Evolutionary conservation across 1,140 invertebrate genomes (phyloP), one percentile per base, ranked within the genome.

Genomic region (Drosophila dunni): DNA sequence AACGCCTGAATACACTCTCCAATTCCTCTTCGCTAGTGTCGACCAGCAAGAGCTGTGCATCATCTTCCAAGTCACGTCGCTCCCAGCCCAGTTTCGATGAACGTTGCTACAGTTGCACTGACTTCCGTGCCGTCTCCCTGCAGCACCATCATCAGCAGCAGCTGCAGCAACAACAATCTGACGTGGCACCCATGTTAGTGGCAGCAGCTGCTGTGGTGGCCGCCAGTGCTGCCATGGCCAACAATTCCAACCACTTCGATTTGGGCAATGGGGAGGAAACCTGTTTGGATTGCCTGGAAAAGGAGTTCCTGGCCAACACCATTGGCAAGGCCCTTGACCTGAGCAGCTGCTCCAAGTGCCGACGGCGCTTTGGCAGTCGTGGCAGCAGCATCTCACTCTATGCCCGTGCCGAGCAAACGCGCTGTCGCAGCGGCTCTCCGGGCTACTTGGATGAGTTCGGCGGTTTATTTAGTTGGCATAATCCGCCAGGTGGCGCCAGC

Each of bases 231-330:
- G 74, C 81, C 46, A 58, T 83, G 63, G 65, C 54, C 44, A 63
- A 61, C 40, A 71, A 75, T 29, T 88, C 85, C 15, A 71, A 73
- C 3, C 83, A 88, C 29, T 83, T 88, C 40, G 84, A 89, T 50
- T 68, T 73, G 66, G 10, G 64, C 44, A 75, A 33, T 20, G 79
- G 70, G 7, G 91, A 92, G 46, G 91, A 92, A 7, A 90, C 79
- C n/a, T 92, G 91, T 38, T 57, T 92, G 40, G 91, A 92, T 44
- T 92, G 91, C 40, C 79, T 92, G 56, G 91, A 92, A 53, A 92
- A 92, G 38, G 91, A 92, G 61, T 92, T 92, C 56, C 42, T 92
- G 36, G 88, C 89, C 15, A 92, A 90, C 38, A 92, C 89, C 9
- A 92, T 92, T 38, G 91, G 91, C 20, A 92, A 92, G 33, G 81